These are phyloP conservation scores for Drosophila bifasciata DNA, from an alignment of 1,140 invertebrate species.

Conservation along the genomic window DNA sequence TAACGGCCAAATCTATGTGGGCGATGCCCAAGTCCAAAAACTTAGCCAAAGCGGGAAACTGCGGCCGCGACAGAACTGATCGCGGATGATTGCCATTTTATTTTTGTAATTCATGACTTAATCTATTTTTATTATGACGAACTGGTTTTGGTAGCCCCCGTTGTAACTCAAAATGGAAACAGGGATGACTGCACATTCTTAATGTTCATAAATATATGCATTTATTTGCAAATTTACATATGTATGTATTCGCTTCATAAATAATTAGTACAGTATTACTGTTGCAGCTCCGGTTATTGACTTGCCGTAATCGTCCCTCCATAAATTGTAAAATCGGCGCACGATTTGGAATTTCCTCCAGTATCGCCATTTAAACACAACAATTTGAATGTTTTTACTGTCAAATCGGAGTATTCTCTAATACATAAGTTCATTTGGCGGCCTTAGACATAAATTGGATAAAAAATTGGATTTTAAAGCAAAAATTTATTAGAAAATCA, in stretches of 20 bases:
- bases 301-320: conserved; percentile 1
- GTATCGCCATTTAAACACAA: conserved; percentile 64
- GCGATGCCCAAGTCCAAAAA: conserved; percentile 59
- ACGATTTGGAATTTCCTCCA: conserved; percentile 12
- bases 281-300: too few species aligned
- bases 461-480: too few species aligned
- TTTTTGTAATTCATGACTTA: conserved; percentile 78
- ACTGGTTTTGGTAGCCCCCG: conserved; percentile 32
- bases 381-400: conserved; percentile 71
- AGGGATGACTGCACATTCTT: conserved; percentile 26
- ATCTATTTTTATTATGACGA: conserved; percentile 57
- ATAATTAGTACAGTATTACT: too few species aligned
- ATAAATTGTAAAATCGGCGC: conserved; percentile 18
- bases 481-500: too few species aligned
- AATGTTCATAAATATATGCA: neutral
- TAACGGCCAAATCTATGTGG: conserved; percentile 51
- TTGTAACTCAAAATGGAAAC: conserved; percentile 28
- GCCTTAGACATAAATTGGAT: too few species aligned
- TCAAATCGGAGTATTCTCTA: conserved; percentile 61
- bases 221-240: too few species aligned
- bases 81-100: conserved; percentile 73
- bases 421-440: too few species aligned
- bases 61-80: conserved; percentile 13
- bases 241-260: too few species aligned
- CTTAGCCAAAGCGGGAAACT: conserved; percentile 29